These are phyloP conservation scores for Drosophila sordidula DNA, from an alignment of 2,888 invertebrate species.

Conservation along the genomic window DNA sequence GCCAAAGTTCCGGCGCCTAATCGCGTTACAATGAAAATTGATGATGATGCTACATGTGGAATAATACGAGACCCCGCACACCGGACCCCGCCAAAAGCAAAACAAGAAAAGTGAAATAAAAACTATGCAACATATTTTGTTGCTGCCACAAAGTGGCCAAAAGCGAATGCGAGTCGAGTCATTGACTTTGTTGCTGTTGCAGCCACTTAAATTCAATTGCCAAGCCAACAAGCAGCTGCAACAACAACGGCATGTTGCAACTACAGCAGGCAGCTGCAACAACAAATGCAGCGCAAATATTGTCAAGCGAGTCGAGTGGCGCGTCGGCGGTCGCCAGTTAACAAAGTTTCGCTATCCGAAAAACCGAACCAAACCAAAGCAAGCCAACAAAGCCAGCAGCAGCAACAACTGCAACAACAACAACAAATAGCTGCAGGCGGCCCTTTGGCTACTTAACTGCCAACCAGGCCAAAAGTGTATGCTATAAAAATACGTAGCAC, in stretches of 20 bases:
- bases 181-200: conserved; percentile 54
- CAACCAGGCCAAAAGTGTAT: conserved; percentile 54
- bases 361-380: conserved; percentile 43
- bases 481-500: conserved; percentile 59
- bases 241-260: conserved; percentile 28
- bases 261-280: conserved; percentile 5
- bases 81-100: not conserved
- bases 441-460: conserved; percentile 73
- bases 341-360: conserved; percentile 66
- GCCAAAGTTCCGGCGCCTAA: conserved; percentile 60
- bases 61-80: not conserved
- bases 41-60: conserved; percentile 61
- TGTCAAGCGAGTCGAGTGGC: conserved; percentile 59
- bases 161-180: conserved; percentile 59
- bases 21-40: conserved; percentile 81
- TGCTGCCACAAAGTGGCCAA: conserved; percentile 73
- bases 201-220: conserved; percentile 78
- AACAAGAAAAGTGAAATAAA: conserved; percentile 24
- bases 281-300: conserved; percentile 70
- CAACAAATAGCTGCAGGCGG: conserved; percentile 34
- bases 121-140: conserved; percentile 68
- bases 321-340: conserved; percentile 61
- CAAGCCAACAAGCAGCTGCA: conserved; percentile 50
- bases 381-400: conserved; percentile 19
- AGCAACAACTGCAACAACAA: conserved; percentile 19